Evolutionary conservation across 2,888 invertebrate species (phyloP).

Genomic region (Hyposoter dolosus): DNA sequence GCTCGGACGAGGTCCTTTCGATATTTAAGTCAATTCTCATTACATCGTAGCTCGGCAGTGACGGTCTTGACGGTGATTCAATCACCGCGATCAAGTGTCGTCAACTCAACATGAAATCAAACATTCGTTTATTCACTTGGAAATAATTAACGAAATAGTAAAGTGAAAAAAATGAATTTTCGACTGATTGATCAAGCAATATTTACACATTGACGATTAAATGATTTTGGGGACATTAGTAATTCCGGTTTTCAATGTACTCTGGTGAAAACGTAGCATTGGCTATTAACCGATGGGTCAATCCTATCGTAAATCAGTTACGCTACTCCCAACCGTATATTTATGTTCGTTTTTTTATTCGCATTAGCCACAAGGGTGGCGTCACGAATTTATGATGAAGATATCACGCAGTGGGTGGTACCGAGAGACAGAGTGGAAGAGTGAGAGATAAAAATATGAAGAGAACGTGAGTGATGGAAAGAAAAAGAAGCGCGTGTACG

Average conservation of each 20-base stretch:
- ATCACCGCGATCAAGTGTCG: slow-evolving; percentile 26
- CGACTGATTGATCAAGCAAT: not conserved
- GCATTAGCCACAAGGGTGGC: slow-evolving; percentile 75
- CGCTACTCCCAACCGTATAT: slow-evolving; percentile 24
- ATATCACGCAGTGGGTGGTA: slow-evolving; percentile 78
- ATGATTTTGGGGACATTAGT: not conserved
- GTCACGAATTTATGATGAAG: slow-evolving; percentile 76
- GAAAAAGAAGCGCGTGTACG: slow-evolving; percentile 34
- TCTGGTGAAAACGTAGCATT: slow-evolving; percentile 7
- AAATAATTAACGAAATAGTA: not conserved
- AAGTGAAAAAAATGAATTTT: not conserved
- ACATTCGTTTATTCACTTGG: not conserved
- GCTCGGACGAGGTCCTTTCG: slow-evolving; percentile 17
- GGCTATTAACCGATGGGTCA: slow-evolving; percentile 31
- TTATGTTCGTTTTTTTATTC: slow-evolving; percentile 59
- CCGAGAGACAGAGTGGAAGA: slow-evolving; percentile 52
- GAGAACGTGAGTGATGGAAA: slow-evolving; percentile 34
- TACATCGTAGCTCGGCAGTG: slow-evolving; percentile 6
- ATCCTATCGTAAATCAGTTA: slow-evolving; percentile 20
- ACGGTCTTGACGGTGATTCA: slow-evolving; percentile 44
- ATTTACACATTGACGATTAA: not conserved
- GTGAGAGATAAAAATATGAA: slow-evolving; percentile 26
- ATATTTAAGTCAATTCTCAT: slow-evolving; percentile 44
- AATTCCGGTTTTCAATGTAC: slow-evolving; percentile 10
- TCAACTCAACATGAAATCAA: not conserved